phyloP scores from a whole-genome alignment of 2,113 vertebrate genomes.

The Thunnus maccoyii region DNA sequence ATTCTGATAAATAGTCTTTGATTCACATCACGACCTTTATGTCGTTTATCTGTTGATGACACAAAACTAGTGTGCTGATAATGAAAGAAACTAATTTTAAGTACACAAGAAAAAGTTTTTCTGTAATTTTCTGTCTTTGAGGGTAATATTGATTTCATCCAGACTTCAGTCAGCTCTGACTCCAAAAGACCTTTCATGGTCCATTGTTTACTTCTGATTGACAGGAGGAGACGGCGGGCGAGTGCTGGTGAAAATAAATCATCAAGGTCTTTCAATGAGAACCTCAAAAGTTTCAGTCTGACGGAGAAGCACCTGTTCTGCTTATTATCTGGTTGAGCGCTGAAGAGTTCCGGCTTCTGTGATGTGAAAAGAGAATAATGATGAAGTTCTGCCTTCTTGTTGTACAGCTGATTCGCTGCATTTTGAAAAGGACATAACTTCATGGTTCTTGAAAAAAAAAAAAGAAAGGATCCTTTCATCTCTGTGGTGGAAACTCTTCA shows the following conservation, averaged over 20 bases:
- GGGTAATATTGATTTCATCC: slow-evolving; percentile 22
- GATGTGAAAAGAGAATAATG: slow-evolving; percentile 24
- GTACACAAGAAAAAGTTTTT: no score
- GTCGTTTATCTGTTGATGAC: no score
- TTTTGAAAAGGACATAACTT: slow-evolving; percentile 5
- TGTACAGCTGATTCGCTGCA: not conserved
- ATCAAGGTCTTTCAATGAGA: not conserved
- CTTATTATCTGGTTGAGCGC: slow-evolving; percentile 19
- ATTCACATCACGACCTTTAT: no score
- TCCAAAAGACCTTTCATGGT: slow-evolving; percentile 17
- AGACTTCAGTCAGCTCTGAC: not conserved
- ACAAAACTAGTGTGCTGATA: no score
- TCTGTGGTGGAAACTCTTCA: not conserved
- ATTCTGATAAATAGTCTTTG: no score
- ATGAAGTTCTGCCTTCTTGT: not conserved
- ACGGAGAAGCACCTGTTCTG: not conserved
- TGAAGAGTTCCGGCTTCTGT: not conserved
- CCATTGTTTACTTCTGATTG: slow-evolving; percentile 27
- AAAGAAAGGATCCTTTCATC: not conserved
- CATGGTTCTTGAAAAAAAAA: not conserved
- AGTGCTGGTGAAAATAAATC: slow-evolving; percentile 21
- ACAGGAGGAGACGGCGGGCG: slow-evolving; percentile 1
- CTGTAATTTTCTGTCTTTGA: not conserved
- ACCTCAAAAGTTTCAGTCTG: not conserved
- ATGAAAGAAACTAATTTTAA: no score